Percentiles rank a stretch among this genome's conserved stretches.
phyloP scores from a whole-genome alignment of 2,888 invertebrate genomes.

The Noctua janthina region DNA sequence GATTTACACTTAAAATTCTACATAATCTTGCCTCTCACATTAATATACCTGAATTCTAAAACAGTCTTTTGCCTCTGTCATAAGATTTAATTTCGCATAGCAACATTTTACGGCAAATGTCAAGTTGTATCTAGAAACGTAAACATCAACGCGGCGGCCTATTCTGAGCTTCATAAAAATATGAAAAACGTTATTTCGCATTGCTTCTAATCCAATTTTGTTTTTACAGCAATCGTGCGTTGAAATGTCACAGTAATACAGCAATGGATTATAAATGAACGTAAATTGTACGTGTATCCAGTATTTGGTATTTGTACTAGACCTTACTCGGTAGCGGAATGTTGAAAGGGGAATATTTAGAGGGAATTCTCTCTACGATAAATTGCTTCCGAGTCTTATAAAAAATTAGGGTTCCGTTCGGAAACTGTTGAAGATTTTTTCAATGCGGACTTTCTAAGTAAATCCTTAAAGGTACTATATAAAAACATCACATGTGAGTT shows the following conservation, averaged over 20 bases:
- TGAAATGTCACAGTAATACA: conserved; percentile 43
- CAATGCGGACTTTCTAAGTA: conserved; percentile 48
- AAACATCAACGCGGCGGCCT: conserved; percentile 44
- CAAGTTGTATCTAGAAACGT: conserved; percentile 54
- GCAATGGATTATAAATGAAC: conserved; percentile 63
- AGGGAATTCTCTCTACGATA: conserved; percentile 55
- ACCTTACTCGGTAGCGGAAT: conserved; percentile 47
- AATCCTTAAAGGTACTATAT: conserved; percentile 49
- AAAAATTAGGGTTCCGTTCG: conserved; percentile 59
- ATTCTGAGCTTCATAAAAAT: conserved; percentile 43
- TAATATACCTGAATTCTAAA: conserved; percentile 23
- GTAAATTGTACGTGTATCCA: conserved; percentile 50
- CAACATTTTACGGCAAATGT: conserved; percentile 39
- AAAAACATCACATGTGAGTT: conserved; percentile 50
- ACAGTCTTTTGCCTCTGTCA: conserved; percentile 6
- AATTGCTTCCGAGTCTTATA: conserved; percentile 64
- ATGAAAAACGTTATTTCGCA: conserved; percentile 29
- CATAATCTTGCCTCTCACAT: conserved; percentile 23
- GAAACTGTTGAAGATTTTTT: conserved; percentile 49
- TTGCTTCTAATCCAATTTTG: conserved; percentile 51
- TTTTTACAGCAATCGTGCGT: conserved; percentile 49
- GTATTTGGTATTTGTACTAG: conserved; percentile 55
- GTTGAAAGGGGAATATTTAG: conserved; percentile 59
- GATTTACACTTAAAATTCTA: conserved; percentile 39
- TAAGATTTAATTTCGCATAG: conserved; percentile 40